These are phyloP conservation scores for Drosophila willistoni DNA, from an alignment of 1,140 invertebrate species.

Conservation along the genomic window DNA sequence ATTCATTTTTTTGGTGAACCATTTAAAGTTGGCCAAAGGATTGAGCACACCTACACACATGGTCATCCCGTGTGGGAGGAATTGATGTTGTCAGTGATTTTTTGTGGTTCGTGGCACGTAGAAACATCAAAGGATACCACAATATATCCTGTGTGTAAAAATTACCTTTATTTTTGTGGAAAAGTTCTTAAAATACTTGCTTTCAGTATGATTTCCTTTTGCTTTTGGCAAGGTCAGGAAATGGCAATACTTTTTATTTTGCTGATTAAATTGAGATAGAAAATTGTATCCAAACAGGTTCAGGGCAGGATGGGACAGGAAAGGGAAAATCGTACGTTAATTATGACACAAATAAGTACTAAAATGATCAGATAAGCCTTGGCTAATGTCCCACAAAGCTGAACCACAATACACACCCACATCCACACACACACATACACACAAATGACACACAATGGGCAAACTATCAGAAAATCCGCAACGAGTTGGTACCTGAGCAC, in stretches of 20 bases:
- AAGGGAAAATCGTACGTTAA: not conserved
- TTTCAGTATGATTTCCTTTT: not conserved
- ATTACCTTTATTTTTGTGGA: not conserved
- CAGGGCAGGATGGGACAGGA: too few relatives aligned
- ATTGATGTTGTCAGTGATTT: conserved; percentile 20
- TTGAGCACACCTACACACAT: conserved; percentile 12
- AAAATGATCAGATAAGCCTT: conserved; percentile 58
- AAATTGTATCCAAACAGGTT: too few relatives aligned
- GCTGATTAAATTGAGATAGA: not conserved
- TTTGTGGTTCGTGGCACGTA: conserved; percentile 29
- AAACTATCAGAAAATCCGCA: conserved; percentile 17
- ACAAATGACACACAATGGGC: conserved; percentile 20
- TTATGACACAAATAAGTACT: conserved; percentile 7
- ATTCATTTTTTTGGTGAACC: conserved; percentile 46
- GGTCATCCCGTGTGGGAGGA: not conserved
- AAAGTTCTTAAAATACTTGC: not conserved
- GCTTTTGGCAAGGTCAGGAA: not conserved
- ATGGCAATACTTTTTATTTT: not conserved
- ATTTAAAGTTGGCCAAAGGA: conserved; percentile 48
- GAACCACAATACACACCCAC: conserved; percentile 8
- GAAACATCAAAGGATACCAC: conserved; percentile 19
- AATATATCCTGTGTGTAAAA: not conserved
- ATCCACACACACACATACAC: not conserved
- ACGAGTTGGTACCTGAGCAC: conserved; percentile 1
- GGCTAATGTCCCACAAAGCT: conserved; percentile 17